These are phyloP conservation scores for Caenorhabditis sp. DNA, from an alignment of 2,888 invertebrate species.

Conservation along the genomic window DNA sequence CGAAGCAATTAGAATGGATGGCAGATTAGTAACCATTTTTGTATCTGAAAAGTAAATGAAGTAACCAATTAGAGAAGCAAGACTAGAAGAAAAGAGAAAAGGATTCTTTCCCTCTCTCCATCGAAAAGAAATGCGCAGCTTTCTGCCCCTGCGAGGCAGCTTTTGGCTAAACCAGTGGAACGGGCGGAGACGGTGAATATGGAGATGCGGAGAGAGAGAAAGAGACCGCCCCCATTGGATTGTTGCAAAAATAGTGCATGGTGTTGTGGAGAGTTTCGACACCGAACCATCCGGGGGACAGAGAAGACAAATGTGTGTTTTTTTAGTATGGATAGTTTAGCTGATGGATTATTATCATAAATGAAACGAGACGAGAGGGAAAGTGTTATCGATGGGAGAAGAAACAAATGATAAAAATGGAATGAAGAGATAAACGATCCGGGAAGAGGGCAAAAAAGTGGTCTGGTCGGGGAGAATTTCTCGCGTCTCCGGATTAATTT, in stretches of 20 bases:
- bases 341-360: constrained; percentile 30
- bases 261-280: constrained; percentile 29
- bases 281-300: constrained; percentile 16
- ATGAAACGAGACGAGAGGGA: constrained; percentile 4
- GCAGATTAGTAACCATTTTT: constrained; percentile 36
- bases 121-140: constrained; percentile 23
- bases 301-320: constrained; percentile 24
- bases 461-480: neutral
- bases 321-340: constrained; percentile 23
- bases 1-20: constrained; percentile 7
- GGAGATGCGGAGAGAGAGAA: constrained; percentile 22
- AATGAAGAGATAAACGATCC: constrained; percentile 21
- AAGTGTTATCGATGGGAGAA: constrained; percentile 23
- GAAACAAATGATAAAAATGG: constrained; percentile 22
- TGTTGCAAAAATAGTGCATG: constrained; percentile 58
- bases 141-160: constrained; percentile 8
- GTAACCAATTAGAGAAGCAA: constrained; percentile 19
- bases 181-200: constrained; percentile 45
- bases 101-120: constrained; percentile 9
- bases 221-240: constrained; percentile 28
- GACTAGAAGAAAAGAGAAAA: constrained; percentile 1
- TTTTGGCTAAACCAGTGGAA: constrained; percentile 65
- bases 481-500: neutral
- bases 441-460: constrained; percentile 36
- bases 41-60: constrained; percentile 32